These are phyloP conservation scores for Trachelus tabidus DNA, from an alignment of 2,888 invertebrate genomes.

Conservation along the genomic window DNA sequence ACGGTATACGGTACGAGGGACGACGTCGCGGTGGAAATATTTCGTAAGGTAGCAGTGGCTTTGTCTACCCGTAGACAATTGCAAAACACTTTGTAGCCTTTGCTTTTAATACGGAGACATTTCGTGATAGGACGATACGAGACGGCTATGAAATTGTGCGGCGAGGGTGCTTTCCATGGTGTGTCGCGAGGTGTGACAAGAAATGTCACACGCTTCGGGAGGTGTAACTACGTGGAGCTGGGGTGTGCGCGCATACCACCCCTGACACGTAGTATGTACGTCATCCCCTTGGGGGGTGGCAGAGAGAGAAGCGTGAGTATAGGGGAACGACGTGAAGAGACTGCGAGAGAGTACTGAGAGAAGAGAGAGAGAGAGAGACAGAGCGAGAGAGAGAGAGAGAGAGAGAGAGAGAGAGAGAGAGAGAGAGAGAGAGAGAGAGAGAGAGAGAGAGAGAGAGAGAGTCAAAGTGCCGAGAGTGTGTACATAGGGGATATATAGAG, in stretches of 20 bases:
- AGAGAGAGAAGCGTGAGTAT: background rate
- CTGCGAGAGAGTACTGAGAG: background rate
- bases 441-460: too few relatives aligned
- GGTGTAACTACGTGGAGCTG: slow-evolving; percentile 44
- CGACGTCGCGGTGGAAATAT: background rate
- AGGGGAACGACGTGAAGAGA: too few relatives aligned
- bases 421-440: background rate
- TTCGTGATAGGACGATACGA: slow-evolving; percentile 30
- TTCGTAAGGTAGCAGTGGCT: background rate
- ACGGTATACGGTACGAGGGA: too few relatives aligned
- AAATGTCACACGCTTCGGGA: slow-evolving; percentile 58
- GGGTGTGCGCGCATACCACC: slow-evolving; percentile 40
- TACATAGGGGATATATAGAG: background rate
- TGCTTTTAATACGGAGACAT: slow-evolving; percentile 50
- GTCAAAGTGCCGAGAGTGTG: background rate
- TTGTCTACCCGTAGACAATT: background rate
- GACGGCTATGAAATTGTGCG: slow-evolving; percentile 14
- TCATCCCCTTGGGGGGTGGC: background rate
- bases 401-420: too few relatives aligned
- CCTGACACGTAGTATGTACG: slow-evolving; percentile 35
- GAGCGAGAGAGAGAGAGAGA: background rate
- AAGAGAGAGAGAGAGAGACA: background rate
- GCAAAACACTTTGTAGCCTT: slow-evolving; percentile 43
- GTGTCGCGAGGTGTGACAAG: slow-evolving; percentile 55
- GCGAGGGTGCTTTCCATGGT: slow-evolving; percentile 34